Evolutionary conservation across 2,113 vertebrate species (phyloP).

Genomic region (Rhabdornis inornatus): DNA sequence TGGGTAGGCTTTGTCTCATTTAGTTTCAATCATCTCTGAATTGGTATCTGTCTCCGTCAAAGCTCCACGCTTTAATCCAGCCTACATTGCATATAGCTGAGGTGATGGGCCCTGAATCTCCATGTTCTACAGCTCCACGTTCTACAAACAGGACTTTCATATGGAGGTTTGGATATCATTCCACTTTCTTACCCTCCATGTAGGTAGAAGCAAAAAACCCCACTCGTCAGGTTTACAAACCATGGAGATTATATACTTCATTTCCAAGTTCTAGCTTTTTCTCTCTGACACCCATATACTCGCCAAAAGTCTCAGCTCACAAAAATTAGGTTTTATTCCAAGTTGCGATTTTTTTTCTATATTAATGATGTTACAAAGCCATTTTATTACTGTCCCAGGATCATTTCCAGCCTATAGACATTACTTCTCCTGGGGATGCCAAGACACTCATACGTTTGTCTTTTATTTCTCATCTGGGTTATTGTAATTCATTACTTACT

Average conservation of each 20-base stretch:
- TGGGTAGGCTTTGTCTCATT: not conserved
- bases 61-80: not conserved
- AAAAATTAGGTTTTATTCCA: slow-evolving; percentile 14
- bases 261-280: slow-evolving; percentile 28
- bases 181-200: not conserved
- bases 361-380: slow-evolving; percentile 50
- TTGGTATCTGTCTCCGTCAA: not conserved
- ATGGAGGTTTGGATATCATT: slow-evolving; percentile 1
- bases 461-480: slow-evolving; percentile 60
- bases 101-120: not conserved
- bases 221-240: not conserved
- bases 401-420: slow-evolving; percentile 34
- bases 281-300: not conserved
- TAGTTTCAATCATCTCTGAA: not conserved
- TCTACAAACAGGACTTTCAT: not conserved
- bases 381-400: slow-evolving; percentile 56
- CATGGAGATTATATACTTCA: not conserved
- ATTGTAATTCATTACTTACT: slow-evolving; percentile 61
- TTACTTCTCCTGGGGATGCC: slow-evolving; percentile 33
- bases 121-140: not conserved
- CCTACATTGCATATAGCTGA: not conserved
- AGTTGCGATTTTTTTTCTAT: slow-evolving; percentile 41
- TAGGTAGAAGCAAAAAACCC: not conserved
- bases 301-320: not conserved
- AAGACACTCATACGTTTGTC: slow-evolving; percentile 16